Evolutionary conservation across 1,140 invertebrate species (phyloP), one percentile per base, ranked within the genome.

Genomic region (Drosophila yakuba): DNA sequence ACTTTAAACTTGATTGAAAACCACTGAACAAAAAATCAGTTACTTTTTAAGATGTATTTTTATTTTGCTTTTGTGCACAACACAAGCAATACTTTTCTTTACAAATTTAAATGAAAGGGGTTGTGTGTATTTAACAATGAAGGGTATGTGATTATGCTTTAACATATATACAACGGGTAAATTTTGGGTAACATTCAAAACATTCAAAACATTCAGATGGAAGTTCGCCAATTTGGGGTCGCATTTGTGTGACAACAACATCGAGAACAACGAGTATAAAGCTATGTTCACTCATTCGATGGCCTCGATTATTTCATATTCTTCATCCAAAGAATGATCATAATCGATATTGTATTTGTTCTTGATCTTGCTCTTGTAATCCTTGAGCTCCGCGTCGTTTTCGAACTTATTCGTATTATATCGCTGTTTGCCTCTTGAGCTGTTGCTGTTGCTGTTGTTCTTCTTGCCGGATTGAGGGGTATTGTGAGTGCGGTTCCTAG

Each of bases 241-340:
- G 15, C 23, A n/a, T 43, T 63, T 66, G 35, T 43, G 47, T 57
- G 45, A 43, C 39, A 62, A 55, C 68, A 60, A 71, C 60, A 55
- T 60, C 48, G 59, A 56, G 20, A 69, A 74, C 75, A 84, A 77
- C 62, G 69, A 63, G 44, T 43, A 63, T 50, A 72, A 72, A 57
- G 59, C 57, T 67, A 39, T 10, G 35, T 23, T 20, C 25, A 47
- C 44, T 92, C 58, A 92, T 75, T 92, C 91, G 69, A 92, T 90
- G 81, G 91, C 91, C 77, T 92, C 91, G 56, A 92, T 92, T 86
- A 92, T 91, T 92, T 92, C 91, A 90, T 92, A 92, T 90, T 92
- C 91, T 75, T 92, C 91, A 64, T 92, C 91, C 58, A 92, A 80
- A 79, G 91, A 91, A 88, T 92, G 91, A 78, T 92, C 91, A 76